These are phyloP conservation scores for Cynocephalus volans DNA, from an alignment of 2,113 vertebrate species.

Conservation along the genomic window DNA sequence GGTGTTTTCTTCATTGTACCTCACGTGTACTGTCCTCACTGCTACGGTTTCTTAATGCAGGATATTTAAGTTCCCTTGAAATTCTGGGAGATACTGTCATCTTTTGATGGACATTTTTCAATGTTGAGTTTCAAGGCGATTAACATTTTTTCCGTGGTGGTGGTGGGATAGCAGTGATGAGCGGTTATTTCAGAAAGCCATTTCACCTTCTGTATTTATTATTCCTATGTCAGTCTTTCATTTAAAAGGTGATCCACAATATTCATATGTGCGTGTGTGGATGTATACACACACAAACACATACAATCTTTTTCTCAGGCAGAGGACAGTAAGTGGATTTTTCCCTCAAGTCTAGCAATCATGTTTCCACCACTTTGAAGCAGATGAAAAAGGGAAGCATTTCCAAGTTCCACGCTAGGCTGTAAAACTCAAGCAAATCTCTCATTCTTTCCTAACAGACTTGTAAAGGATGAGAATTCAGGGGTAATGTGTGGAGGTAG, in stretches of 20 bases:
- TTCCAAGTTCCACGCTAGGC: background rate
- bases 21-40: background rate
- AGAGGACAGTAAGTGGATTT: conserved; percentile 1
- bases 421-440: conserved; percentile 68
- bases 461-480: conserved; percentile 54
- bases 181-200: background rate
- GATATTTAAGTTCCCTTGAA: conserved; percentile 17
- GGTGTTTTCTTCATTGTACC: background rate
- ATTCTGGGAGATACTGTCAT: conserved; percentile 37
- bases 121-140: conserved; percentile 27
- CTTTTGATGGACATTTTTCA: conserved; percentile 41
- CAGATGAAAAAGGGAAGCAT: conserved; percentile 54
- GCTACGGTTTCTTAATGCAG: background rate
- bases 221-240: conserved; percentile 22
- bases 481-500: background rate
- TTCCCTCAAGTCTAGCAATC: conserved; percentile 17
- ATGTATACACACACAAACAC: background rate
- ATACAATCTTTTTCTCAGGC: background rate
- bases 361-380: conserved; percentile 56
- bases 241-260: background rate
- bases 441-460: conserved; percentile 70
- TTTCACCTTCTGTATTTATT: background rate
- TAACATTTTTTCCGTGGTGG: background rate
- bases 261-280: background rate
- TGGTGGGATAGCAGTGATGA: background rate